These are phyloP conservation scores for Leucopternis melanops DNA, from an alignment of 2,113 vertebrate genomes.

Conservation along the genomic window DNA sequence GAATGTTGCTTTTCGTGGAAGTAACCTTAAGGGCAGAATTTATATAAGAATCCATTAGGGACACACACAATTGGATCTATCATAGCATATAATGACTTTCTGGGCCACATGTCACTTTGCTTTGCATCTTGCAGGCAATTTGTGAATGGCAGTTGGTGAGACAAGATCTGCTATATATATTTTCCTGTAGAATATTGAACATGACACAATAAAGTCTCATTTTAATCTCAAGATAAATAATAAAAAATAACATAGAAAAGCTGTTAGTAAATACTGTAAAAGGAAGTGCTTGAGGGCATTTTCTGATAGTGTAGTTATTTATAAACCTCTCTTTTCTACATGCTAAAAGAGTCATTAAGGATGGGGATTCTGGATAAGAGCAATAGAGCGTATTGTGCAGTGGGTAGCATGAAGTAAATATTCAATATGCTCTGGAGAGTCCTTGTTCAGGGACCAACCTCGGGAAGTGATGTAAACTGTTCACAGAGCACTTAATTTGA, in stretches of 20 bases:
- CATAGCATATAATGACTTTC: constrained; percentile 18
- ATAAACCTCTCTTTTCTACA: constrained; percentile 34
- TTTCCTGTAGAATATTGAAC: constrained; percentile 50
- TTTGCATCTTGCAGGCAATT: constrained; percentile 45
- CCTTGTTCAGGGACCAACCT: neutral
- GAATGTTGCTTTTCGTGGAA: neutral
- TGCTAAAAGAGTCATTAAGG: constrained; percentile 34
- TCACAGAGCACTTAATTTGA: constrained; percentile 56
- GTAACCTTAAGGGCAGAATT: neutral
- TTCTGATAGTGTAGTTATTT: constrained; percentile 50
- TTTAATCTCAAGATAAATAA: constrained; percentile 61
- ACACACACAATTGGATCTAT: constrained; percentile 18
- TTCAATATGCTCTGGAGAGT: constrained; percentile 34
- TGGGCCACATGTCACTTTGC: constrained; percentile 18
- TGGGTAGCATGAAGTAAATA: constrained; percentile 40
- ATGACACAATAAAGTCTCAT: constrained; percentile 57
- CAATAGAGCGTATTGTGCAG: neutral
- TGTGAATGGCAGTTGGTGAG: constrained; percentile 53
- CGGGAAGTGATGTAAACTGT: constrained; percentile 47
- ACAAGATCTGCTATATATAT: constrained; percentile 29
- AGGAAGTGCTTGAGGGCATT: constrained; percentile 24
- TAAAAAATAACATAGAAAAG: constrained; percentile 59
- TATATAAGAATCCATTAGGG: neutral
- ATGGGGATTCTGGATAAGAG: constrained; percentile 21
- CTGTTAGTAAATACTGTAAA: constrained; percentile 62